Evolutionary conservation across 2,797 vertebrate genomes (phyloP).

Genomic region (Acridotheres tristis): DNA sequence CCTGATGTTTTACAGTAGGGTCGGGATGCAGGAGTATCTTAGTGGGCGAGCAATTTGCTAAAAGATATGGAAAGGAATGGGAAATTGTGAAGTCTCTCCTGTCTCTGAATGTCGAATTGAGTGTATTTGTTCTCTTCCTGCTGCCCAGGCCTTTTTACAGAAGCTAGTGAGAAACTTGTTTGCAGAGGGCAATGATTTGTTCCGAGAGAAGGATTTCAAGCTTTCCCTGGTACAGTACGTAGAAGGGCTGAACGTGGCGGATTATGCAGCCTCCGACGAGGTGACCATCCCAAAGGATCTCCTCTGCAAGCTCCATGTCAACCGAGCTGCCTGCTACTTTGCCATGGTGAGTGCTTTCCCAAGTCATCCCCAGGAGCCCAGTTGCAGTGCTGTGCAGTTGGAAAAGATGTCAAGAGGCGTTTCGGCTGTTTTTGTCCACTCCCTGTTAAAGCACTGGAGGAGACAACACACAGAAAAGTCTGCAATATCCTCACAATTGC

Average conservation of each 20-base stretch:
- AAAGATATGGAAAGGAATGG: background rate
- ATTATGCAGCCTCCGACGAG: conserved; percentile 93
- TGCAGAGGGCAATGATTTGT: conserved; percentile 93
- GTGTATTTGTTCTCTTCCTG: background rate
- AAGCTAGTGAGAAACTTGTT: conserved; percentile 94
- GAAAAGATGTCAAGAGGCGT: background rate
- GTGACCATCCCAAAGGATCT: conserved; percentile 89
- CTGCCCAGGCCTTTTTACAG: conserved; percentile 87
- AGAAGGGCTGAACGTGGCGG: conserved; percentile 92
- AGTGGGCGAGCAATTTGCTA: background rate
- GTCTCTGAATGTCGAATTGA: background rate
- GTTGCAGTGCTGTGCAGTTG: background rate
- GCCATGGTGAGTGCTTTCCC: conserved; percentile 82
- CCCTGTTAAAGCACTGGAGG: background rate
- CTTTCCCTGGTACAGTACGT: conserved; percentile 90
- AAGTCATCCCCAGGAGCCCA: background rate
- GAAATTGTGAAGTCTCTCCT: background rate
- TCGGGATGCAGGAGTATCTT: background rate
- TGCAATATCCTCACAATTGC: background rate
- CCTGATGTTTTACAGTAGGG: background rate
- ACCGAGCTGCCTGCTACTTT: conserved; percentile 92
- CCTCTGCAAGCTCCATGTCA: conserved; percentile 92
- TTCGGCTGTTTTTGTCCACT: background rate
- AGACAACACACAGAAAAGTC: background rate
- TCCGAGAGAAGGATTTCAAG: conserved; percentile 89